phyloP scores from a whole-genome alignment of 2,888 invertebrate genomes.

The Scrobipalpa atriplicella region DNA sequence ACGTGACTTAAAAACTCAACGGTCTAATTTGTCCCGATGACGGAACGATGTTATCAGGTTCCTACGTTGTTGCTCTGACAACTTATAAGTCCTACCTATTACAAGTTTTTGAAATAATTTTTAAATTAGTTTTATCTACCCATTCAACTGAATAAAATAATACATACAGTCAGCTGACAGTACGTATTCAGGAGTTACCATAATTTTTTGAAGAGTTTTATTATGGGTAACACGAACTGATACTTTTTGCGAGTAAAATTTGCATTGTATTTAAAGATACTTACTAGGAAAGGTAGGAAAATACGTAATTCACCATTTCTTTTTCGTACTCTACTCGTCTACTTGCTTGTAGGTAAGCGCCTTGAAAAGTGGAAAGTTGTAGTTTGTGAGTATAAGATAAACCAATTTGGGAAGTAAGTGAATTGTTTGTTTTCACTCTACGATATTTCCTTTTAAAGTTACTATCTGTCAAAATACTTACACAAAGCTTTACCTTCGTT shows the following conservation, averaged over 20 bases:
- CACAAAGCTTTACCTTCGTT: background rate
- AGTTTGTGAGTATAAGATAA: conserved; percentile 54
- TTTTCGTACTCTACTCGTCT: no score
- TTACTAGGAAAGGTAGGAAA: no score
- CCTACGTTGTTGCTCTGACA: conserved; percentile 47
- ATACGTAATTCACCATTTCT: no score
- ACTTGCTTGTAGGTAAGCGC: conserved; percentile 40
- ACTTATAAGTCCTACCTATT: background rate
- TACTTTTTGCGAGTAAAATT: no score
- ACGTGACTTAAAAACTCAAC: conserved; percentile 55
- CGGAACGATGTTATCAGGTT: conserved; percentile 64
- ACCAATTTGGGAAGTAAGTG: conserved; percentile 25
- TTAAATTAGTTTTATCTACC: no score
- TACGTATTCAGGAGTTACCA: no score
- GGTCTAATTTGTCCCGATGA: conserved; percentile 55
- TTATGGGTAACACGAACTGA: no score
- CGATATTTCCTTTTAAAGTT: background rate
- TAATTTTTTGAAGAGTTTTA: no score
- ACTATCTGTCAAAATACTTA: background rate
- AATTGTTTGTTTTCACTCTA: conserved; percentile 37
- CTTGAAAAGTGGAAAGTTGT: conserved; percentile 52
- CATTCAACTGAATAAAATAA: no score
- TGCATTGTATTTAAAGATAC: no score
- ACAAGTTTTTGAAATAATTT: no score
- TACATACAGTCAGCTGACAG: no score